Evolutionary conservation across 2,113 vertebrate species (phyloP), one percentile per base, ranked within the genome.

Genomic region (Ibidorhyncha struthersii): DNA sequence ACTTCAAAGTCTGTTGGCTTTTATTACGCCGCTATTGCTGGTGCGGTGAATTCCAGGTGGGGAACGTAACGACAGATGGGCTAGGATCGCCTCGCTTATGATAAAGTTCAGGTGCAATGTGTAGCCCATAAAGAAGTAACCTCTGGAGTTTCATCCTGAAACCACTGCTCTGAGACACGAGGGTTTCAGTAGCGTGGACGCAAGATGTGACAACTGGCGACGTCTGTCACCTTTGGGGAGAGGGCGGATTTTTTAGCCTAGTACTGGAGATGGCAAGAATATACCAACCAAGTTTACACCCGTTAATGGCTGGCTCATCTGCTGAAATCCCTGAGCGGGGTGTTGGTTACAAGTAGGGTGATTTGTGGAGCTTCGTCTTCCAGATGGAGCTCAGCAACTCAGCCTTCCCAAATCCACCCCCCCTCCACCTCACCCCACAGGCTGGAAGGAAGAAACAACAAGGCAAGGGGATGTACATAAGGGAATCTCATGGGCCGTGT

Each of bases 1-100:
- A 96, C 95, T 97, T 97, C 94, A 98, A 98, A 98, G 96, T 58
- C 72, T 89, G 69, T 10, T 95, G 80, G 77, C 45, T 95, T 97
- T 98, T 96, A 83, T 93, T 41, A 72, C 4, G 10, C 83, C 6
- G 56, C 93, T 94, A 9, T 92, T 91, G 90, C 52, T 52, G 76
- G 61, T 22, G 20, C 49, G 93, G 63, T 81, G 90, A 94, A 95
- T 86, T 96, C 82, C 79, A 70, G 84, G 56, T 19, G 22, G 82
- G 50, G 79, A 90, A 41, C 23, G 77, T 83, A 96, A 82, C 1
- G 14, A 83, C 3, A 92, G 95, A 17, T 2, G 1, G 50, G 70
- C 59, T 38, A 50, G 81, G 61, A 61, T 49, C 4, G 1, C 63
- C 81, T 93, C 0, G 0, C 20, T 69, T 10, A 0, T 36, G 47